Evolutionary conservation across 2,888 invertebrate genomes (phyloP).

Genomic region (Eilema caniola): DNA sequence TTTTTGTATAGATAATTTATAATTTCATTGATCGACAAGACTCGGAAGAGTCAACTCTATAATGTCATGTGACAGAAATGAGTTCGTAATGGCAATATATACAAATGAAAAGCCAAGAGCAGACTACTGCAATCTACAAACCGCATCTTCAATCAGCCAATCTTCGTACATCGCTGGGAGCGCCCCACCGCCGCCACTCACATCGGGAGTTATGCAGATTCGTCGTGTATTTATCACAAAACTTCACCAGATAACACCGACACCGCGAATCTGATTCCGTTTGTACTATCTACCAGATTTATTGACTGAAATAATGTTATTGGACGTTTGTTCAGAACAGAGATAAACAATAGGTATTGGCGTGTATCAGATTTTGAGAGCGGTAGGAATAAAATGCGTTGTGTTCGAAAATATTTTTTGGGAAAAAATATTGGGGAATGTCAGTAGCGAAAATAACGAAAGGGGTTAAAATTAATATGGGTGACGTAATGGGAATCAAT

Average conservation of each 20-base stretch:
- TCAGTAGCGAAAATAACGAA: conserved; percentile 3
- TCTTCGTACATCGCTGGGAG: conserved; percentile 18
- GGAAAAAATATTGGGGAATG: conserved; percentile 17
- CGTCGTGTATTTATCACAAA: conserved; percentile 81
- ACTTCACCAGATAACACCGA: conserved; percentile 84
- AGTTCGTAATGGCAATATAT: no score
- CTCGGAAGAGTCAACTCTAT: no score
- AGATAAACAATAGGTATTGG: conserved; percentile 55
- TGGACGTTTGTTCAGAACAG: conserved; percentile 44
- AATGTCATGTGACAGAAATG: no score
- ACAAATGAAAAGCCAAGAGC: not conserved
- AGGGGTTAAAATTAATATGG: conserved; percentile 11
- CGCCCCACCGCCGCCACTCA: conserved; percentile 69
- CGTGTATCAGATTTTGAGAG: conserved; percentile 50
- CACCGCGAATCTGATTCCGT: conserved; percentile 85
- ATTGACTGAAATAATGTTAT: conserved; percentile 72
- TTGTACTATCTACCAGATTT: conserved; percentile 77
- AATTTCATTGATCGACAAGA: no score
- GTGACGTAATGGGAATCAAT: conserved; percentile 3
- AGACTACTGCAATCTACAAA: not conserved
- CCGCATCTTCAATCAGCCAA: conserved; percentile 10
- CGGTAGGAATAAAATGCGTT: conserved; percentile 10
- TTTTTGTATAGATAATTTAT: no score
- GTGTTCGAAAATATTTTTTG: conserved; percentile 17
- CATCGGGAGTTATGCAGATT: conserved; percentile 84